A percentile compares a stretch with the other conserved stretches of the same genome.
phyloP scores from a whole-genome alignment of 2,888 invertebrate genomes.

The Nudaria mundana region DNA sequence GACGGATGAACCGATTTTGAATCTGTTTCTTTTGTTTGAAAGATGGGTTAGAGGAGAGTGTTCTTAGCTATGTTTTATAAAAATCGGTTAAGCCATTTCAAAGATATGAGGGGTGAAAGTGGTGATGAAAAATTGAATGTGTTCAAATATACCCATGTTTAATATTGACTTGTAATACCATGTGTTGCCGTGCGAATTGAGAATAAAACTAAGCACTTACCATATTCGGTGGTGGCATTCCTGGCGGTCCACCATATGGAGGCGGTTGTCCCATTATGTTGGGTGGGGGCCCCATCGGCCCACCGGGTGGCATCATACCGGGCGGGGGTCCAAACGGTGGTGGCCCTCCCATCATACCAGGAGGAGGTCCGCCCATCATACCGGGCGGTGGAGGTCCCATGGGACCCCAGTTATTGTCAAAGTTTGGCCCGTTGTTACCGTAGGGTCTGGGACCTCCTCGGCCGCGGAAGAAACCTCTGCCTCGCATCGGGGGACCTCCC shows the following conservation, averaged over 20 bases:
- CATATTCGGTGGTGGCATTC: constrained; percentile 82
- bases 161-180: no score
- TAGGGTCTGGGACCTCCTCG: constrained; percentile 70
- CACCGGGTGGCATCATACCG: constrained; percentile 81
- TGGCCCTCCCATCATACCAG: constrained; percentile 75
- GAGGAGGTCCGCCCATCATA: constrained; percentile 75
- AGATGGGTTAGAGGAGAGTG: no score
- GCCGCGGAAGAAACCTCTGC: constrained; percentile 76
- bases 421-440: constrained; percentile 75
- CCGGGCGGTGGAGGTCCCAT: constrained; percentile 82
- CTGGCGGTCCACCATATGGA: constrained; percentile 75
- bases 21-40: no score
- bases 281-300: constrained; percentile 80
- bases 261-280: constrained; percentile 81
- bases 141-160: no score
- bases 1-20: no score
- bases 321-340: constrained; percentile 76
- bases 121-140: no score
- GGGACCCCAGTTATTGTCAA: constrained; percentile 86
- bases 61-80: no score
- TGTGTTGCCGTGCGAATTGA: no score
- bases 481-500: constrained; percentile 79
- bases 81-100: no score
- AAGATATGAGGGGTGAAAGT: no score
- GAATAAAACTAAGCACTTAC: no score